Evolutionary conservation across 2,888 invertebrate species (phyloP).

Genomic region (Phyto melanocephala): DNA sequence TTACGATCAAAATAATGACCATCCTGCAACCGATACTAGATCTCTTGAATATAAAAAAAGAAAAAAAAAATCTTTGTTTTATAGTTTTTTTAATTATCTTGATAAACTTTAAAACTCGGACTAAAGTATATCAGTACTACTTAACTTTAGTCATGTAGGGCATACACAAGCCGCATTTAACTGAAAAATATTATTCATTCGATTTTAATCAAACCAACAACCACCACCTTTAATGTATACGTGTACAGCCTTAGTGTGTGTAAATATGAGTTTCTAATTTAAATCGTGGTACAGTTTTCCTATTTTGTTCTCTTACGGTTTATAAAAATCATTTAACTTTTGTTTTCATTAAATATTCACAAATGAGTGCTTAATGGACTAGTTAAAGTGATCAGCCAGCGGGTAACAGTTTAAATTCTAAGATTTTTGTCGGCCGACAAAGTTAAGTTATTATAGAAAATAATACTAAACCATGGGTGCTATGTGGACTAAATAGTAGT

Average conservation of each 20-base stretch:
- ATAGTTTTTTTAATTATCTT: too few species aligned
- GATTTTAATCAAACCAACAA: conserved; percentile 46
- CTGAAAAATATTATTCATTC: neutral
- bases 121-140: neutral
- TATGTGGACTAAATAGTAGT: too few species aligned
- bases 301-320: conserved; percentile 15
- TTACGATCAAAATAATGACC: too few species aligned
- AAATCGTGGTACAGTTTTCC: conserved; percentile 52
- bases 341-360: conserved; percentile 62
- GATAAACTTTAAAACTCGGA: too few species aligned
- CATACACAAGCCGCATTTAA: neutral
- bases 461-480: too few species aligned
- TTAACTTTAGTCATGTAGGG: neutral
- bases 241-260: neutral
- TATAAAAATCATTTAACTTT: conserved; percentile 58
- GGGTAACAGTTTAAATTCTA: neutral
- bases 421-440: neutral
- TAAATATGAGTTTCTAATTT: conserved; percentile 12
- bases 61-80: too few species aligned
- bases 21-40: too few species aligned
- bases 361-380: conserved; percentile 51
- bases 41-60: too few species aligned
- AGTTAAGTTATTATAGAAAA: neutral
- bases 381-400: conserved; percentile 36
- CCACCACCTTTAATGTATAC: conserved; percentile 58